Conservation (phyloP, 2,888 invertebrate genomes). For the Drosophila lutescens region DNA sequence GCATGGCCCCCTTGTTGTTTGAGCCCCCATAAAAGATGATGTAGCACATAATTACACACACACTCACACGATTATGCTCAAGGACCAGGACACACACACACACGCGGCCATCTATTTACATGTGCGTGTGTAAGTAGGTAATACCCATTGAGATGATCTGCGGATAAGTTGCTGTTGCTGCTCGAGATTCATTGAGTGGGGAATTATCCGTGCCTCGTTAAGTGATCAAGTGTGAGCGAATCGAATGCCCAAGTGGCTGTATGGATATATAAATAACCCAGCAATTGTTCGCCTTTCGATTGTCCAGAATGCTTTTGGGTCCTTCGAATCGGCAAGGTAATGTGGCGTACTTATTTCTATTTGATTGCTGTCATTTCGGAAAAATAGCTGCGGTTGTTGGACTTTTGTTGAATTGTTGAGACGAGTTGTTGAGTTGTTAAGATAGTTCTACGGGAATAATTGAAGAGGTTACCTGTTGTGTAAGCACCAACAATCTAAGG, state of each 20-base stretch:
- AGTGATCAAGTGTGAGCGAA: slow-evolving; percentile 38
- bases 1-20: slow-evolving; percentile 47
- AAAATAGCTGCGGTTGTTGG: background rate
- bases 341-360: slow-evolving; percentile 1
- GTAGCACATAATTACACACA: slow-evolving; percentile 71
- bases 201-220: slow-evolving; percentile 41
- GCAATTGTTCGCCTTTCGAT: slow-evolving; percentile 20
- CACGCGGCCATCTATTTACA: slow-evolving; percentile 29
- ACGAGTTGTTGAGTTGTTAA: background rate
- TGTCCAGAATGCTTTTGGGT: background rate
- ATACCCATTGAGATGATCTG: slow-evolving; percentile 45
- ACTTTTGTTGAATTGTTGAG: slow-evolving; percentile 5
- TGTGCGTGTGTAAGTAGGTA: slow-evolving; percentile 40
- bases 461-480: slow-evolving; percentile 4
- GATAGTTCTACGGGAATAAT: background rate
- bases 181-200: slow-evolving; percentile 35
- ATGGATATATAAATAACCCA: slow-evolving; percentile 12
- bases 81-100: slow-evolving; percentile 26
- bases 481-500: background rate
- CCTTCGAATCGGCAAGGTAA: background rate
- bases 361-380: background rate
- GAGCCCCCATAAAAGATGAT: slow-evolving; percentile 72
- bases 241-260: slow-evolving; percentile 21
- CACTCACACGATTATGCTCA: background rate
- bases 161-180: slow-evolving; percentile 33